These are phyloP conservation scores for Gallinago undulata DNA, from an alignment of 2,113 vertebrate genomes.

Conservation along the genomic window DNA sequence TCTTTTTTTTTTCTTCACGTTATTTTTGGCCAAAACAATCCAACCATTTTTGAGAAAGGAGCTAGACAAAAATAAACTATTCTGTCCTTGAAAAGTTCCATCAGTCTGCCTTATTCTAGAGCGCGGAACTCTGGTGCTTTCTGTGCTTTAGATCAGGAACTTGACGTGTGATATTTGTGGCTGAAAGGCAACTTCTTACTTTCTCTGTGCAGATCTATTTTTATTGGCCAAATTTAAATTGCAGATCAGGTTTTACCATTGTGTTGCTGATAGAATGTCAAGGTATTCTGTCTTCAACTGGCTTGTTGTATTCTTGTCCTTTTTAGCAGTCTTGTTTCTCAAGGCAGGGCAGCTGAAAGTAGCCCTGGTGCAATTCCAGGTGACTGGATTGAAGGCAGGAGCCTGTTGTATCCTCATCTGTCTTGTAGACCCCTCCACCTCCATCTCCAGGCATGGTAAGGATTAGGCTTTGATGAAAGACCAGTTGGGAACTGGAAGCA, in stretches of 20 bases:
- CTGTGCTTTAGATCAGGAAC: background rate
- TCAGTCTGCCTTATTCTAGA: background rate
- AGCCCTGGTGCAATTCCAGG: background rate
- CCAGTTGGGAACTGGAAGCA: background rate
- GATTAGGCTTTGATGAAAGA: background rate
- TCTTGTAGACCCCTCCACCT: background rate
- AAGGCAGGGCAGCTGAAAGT: background rate
- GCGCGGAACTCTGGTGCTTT: background rate
- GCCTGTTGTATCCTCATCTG: background rate
- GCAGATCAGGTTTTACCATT: background rate
- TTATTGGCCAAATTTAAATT: constrained; percentile 17
- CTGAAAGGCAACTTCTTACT: background rate
- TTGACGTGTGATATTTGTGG: background rate
- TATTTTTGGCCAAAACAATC: constrained; percentile 23
- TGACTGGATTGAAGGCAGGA: background rate
- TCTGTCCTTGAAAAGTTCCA: constrained; percentile 26
- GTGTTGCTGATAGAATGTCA: background rate
- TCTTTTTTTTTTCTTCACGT: background rate
- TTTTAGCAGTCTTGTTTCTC: background rate
- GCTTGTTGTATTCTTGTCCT: background rate
- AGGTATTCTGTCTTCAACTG: background rate
- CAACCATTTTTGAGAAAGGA: constrained; percentile 5
- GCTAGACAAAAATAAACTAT: constrained; percentile 1
- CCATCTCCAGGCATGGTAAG: background rate
- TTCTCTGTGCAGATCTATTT: background rate